A percentile compares a stretch with the other conserved stretches of the same genome.
Evolutionary conservation across 2,113 vertebrate genomes (phyloP).

Genomic region (Chionomys nivalis): DNA sequence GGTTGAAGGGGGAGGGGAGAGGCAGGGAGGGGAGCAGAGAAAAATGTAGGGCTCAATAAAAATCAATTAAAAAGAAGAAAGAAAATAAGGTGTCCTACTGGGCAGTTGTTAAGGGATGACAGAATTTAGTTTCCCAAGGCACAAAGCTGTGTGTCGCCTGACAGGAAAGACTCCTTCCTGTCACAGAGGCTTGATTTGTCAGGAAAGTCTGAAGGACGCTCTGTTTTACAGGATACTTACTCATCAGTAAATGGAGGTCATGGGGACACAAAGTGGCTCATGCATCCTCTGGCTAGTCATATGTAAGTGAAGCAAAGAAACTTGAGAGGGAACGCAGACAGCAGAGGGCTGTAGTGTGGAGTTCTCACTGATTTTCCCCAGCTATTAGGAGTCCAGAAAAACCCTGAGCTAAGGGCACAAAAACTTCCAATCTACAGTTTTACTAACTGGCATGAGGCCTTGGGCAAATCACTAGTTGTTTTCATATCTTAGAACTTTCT

Average conservation of each 20-base stretch:
- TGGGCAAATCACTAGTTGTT: background rate
- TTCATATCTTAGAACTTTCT: background rate
- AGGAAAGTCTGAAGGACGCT: conserved; percentile 63
- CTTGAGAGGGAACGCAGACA: background rate
- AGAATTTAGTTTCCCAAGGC: conserved; percentile 57
- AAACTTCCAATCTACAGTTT: background rate
- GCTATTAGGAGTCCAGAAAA: background rate
- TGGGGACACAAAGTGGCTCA: conserved; percentile 2
- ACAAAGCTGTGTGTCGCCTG: conserved; percentile 59
- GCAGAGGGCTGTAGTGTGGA: background rate
- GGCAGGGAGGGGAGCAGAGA: too few relatives aligned
- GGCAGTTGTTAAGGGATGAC: background rate
- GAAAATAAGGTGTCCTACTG: conserved; percentile 60
- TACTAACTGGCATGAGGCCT: background rate
- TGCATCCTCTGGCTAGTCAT: background rate
- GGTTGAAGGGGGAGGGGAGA: too few relatives aligned
- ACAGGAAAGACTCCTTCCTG: conserved; percentile 61
- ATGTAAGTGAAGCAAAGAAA: background rate
- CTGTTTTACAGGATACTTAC: conserved; percentile 41
- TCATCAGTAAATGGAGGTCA: conserved; percentile 66
- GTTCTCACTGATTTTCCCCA: background rate
- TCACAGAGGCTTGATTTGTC: conserved; percentile 71
- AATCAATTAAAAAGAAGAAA: too few relatives aligned
- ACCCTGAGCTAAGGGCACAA: background rate
- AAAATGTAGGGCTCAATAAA: too few relatives aligned